phyloP scores from a whole-genome alignment of 2,113 vertebrate species.

The Grallaria varia region DNA sequence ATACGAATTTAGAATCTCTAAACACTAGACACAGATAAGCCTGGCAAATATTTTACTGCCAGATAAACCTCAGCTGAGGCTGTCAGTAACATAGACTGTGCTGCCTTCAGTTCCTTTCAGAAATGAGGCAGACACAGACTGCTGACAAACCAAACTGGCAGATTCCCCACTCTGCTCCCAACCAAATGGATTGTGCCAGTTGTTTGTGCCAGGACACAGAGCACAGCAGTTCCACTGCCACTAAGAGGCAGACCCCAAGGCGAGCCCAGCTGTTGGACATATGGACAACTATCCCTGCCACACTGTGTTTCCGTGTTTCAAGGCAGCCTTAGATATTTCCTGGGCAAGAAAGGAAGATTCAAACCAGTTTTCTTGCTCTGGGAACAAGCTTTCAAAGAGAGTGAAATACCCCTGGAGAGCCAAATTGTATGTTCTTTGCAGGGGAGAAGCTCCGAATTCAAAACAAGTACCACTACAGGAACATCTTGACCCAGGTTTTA shows the following conservation, averaged over 20 bases:
- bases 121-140: neutral
- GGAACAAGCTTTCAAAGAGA: neutral
- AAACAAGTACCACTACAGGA: neutral
- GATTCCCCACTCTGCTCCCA: neutral
- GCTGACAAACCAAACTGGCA: neutral
- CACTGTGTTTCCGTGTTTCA: neutral
- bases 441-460: neutral
- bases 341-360: neutral
- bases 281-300: neutral
- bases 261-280: neutral
- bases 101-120: neutral
- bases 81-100: neutral
- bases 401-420: neutral
- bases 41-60: neutral
- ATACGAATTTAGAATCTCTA: neutral
- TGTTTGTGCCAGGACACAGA: neutral
- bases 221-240: neutral
- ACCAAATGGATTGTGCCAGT: neutral
- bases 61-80: neutral
- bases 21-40: accelerated
- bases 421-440: accelerated
- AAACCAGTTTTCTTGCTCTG: neutral
- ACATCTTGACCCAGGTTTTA: neutral
- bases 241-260: neutral
- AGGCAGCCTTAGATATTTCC: neutral